A percentile compares a stretch with the other conserved stretches of the same genome.
phyloP scores from a whole-genome alignment of 2,888 invertebrate species.

The Spialia ferax region DNA sequence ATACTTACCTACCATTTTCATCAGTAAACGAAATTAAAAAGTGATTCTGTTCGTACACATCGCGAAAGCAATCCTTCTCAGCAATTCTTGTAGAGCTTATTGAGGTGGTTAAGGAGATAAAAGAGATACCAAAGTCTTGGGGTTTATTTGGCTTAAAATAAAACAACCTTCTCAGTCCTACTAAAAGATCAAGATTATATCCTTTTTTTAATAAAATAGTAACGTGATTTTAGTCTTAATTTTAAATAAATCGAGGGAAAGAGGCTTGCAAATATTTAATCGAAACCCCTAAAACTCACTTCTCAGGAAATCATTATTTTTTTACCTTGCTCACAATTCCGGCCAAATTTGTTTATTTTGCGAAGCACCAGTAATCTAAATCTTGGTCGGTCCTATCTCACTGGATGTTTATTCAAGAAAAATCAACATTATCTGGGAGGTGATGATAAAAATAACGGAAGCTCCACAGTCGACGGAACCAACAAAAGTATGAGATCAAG shows the following conservation, averaged over 20 bases:
- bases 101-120: too few species aligned
- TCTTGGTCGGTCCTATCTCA: constrained; percentile 8
- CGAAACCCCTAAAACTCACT: neutral
- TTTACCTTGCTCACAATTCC: constrained; percentile 3
- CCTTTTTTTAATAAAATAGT: neutral
- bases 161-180: too few species aligned
- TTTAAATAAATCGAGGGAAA: neutral
- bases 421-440: constrained; percentile 4
- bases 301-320: neutral
- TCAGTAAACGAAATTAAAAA: too few species aligned
- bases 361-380: constrained; percentile 6
- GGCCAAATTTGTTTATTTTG: constrained; percentile 3
- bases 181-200: too few species aligned
- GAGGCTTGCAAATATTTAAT: neutral
- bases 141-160: too few species aligned
- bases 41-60: too few species aligned
- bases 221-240: neutral
- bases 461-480: neutral
- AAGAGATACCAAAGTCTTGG: too few species aligned
- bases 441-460: constrained; percentile 7
- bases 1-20: too few species aligned
- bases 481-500: neutral
- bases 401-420: constrained; percentile 10
- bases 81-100: too few species aligned
- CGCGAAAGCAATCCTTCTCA: too few species aligned